phyloP scores from a whole-genome alignment of 2,113 vertebrate species.

The Chinchilla lanigera region DNA sequence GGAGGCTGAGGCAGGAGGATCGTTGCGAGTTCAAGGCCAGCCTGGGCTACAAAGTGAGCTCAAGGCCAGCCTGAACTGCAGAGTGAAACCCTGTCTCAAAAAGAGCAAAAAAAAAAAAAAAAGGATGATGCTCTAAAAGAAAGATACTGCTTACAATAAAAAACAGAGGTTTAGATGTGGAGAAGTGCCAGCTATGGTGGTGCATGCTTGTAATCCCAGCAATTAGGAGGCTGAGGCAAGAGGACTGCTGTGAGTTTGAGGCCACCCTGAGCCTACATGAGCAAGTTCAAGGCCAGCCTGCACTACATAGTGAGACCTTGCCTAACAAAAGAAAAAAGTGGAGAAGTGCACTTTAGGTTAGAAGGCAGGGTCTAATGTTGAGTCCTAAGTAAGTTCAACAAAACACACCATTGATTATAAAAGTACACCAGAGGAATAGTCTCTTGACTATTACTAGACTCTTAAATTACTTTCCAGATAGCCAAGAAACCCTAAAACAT shows the following conservation, averaged over 20 bases:
- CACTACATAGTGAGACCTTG: not conserved
- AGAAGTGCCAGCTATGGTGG: not conserved
- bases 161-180: conserved; percentile 26
- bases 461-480: not conserved
- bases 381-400: not conserved
- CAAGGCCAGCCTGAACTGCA: too few species aligned
- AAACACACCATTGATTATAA: not conserved
- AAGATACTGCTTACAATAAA: not conserved
- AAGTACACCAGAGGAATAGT: not conserved
- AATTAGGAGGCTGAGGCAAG: not conserved
- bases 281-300: not conserved
- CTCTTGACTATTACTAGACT: not conserved
- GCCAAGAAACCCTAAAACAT: conserved; percentile 5
- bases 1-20: too few species aligned
- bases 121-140: not conserved
- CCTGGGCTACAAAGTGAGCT: too few species aligned
- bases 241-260: not conserved
- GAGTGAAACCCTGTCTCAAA: too few species aligned
- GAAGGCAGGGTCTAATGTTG: not conserved
- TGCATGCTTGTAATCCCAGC: not conserved
- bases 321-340: not conserved
- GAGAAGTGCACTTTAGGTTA: not conserved
- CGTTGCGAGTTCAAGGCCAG: too few species aligned
- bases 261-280: not conserved
- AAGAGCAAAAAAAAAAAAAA: too few species aligned